These are phyloP conservation scores for Rhyzopertha dominica DNA, from an alignment of 1,140 invertebrate species.

Conservation along the genomic window DNA sequence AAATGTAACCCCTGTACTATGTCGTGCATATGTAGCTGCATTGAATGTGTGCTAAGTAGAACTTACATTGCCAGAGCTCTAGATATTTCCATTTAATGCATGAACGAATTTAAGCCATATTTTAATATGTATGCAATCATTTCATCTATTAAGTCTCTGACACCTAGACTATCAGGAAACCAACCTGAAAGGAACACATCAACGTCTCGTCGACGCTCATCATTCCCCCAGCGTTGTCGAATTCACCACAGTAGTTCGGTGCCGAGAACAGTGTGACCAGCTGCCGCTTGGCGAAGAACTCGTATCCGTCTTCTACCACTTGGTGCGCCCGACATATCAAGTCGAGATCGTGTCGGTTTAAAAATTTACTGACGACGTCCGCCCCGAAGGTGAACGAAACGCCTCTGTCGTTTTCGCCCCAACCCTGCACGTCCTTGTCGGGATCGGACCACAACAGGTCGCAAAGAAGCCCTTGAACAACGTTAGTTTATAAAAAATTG, in stretches of 20 bases:
- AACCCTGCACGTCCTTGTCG: conserved; percentile 81
- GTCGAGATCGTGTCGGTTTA: conserved; percentile 80
- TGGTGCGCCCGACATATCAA: conserved; percentile 89
- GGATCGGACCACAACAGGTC: conserved; percentile 90
- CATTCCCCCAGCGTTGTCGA: conserved; percentile 82
- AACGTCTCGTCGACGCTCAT: conserved; percentile 99
- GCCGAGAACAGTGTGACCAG: conserved; percentile 89
- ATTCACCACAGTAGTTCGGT: conserved; percentile 85
- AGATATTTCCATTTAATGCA: no score
- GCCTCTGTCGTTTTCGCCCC: conserved; percentile 85
- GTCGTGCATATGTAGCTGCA: no score
- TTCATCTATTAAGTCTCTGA: conserved; percentile 1
- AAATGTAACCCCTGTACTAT: no score
- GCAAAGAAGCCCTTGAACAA: conserved; percentile 62
- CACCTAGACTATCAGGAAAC: conserved; percentile 1
- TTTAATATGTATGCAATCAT: conserved; percentile 1
- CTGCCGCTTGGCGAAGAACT: conserved; percentile 73
- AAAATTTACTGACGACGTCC: conserved; percentile 79
- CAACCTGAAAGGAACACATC: conserved; percentile 89
- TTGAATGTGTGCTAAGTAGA: no score
- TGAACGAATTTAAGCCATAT: background rate
- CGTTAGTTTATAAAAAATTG: conserved; percentile 1
- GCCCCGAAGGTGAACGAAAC: conserved; percentile 84
- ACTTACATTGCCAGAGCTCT: conserved; percentile 1
- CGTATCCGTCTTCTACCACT: conserved; percentile 63